Evolutionary conservation across 2,113 vertebrate genomes (phyloP).

Genomic region (Chloropsis hardwickii): DNA sequence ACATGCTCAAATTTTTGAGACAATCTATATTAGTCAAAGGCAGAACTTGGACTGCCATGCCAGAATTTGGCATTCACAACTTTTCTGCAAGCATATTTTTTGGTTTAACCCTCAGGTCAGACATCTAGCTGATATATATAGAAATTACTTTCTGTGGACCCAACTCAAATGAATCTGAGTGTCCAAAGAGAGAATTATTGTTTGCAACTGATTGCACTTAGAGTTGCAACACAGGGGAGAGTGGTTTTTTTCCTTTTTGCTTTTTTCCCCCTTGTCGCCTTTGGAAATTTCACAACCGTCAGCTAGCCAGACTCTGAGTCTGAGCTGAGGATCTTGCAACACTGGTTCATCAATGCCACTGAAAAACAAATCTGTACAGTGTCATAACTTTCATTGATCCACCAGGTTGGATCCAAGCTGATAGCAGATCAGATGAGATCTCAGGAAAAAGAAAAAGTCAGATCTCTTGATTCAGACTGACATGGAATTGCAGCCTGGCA

Average conservation of each 20-base stretch:
- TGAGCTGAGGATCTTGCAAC: constrained; percentile 52
- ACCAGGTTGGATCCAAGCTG: neutral
- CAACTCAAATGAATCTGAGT: neutral
- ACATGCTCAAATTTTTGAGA: neutral
- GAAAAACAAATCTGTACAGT: constrained; percentile 34
- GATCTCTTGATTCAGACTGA: neutral
- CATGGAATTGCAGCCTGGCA: neutral
- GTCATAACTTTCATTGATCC: constrained; percentile 38
- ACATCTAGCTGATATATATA: constrained; percentile 38
- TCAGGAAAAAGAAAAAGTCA: neutral
- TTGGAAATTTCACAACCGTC: constrained; percentile 63
- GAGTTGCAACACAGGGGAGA: constrained; percentile 57
- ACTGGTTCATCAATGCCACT: constrained; percentile 37
- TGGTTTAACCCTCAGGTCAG: constrained; percentile 33
- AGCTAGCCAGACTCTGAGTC: constrained; percentile 16
- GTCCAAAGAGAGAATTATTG: constrained; percentile 31
- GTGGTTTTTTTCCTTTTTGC: neutral
- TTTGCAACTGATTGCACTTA: constrained; percentile 11
- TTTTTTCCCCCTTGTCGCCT: neutral
- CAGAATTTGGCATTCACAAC: neutral
- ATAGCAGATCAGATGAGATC: neutral
- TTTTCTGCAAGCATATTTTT: neutral
- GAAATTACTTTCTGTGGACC: constrained; percentile 8
- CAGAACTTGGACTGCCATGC: neutral
- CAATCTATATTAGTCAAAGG: neutral